phyloP scores from a whole-genome alignment of 2,113 vertebrate species.

The Bucco capensis region DNA sequence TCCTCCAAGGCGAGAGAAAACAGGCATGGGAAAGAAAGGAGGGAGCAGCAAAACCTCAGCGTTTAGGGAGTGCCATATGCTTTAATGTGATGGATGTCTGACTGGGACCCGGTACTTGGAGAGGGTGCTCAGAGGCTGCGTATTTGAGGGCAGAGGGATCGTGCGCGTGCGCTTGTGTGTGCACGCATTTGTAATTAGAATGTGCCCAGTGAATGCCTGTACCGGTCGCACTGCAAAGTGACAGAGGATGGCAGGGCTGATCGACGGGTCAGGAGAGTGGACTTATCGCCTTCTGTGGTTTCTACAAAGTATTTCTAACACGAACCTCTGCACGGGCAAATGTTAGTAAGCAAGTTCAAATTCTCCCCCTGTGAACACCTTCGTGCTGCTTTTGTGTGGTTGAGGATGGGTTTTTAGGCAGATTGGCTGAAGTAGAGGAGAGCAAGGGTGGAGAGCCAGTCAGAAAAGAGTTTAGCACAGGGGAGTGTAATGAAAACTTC shows the following conservation, averaged over 20 bases:
- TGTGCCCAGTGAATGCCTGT: accelerated
- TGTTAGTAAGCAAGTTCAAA: not conserved
- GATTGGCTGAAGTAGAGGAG: not conserved
- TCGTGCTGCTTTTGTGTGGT: not conserved
- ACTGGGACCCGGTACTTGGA: not conserved
- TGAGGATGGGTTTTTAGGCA: not conserved
- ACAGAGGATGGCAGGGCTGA: accelerated
- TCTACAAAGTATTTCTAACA: accelerated
- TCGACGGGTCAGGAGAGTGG: accelerated
- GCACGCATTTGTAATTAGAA: accelerated
- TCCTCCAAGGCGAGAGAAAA: not conserved
- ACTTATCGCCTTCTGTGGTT: accelerated
- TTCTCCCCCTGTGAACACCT: not conserved
- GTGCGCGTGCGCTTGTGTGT: accelerated
- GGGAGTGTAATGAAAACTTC: not conserved
- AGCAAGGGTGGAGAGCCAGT: not conserved
- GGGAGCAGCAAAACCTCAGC: not conserved
- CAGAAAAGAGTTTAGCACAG: not conserved
- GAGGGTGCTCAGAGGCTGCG: accelerated
- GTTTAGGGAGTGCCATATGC: not conserved
- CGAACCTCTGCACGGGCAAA: no score
- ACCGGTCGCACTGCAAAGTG: accelerated
- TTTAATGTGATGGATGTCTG: not conserved
- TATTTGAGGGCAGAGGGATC: not conserved
- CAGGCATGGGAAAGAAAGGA: accelerated